Percentiles rank a stretch among this genome's conserved stretches.
These are phyloP conservation scores for Ctenomys sociabilis DNA, from an alignment of 2,113 vertebrate genomes.

Conservation along the genomic window DNA sequence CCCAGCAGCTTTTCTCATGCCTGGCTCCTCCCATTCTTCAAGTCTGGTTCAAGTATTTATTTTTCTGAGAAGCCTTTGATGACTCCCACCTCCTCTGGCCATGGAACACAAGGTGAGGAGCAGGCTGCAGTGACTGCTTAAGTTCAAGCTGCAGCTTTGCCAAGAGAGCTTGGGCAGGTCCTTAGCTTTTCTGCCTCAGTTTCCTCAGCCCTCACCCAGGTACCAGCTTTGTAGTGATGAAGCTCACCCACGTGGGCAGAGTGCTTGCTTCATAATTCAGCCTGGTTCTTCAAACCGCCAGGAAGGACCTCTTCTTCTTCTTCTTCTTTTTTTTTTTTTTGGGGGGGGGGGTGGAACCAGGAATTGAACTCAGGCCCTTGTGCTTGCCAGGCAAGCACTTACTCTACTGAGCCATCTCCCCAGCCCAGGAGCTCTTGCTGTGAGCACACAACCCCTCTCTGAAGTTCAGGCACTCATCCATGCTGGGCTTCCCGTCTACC, in stretches of 20 bases:
- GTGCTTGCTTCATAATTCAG: not conserved
- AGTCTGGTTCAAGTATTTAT: not conserved
- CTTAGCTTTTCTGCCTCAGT: not conserved
- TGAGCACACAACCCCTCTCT: not conserved
- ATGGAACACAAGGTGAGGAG: not conserved
- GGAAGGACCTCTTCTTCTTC: not conserved
- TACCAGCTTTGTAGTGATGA: not conserved
- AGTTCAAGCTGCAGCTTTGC: not conserved
- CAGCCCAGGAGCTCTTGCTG: too few species aligned
- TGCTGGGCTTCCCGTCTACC: not conserved
- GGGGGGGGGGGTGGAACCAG: too few species aligned
- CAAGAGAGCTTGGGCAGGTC: not conserved
- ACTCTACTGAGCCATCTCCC: too few species aligned
- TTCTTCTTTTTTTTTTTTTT: too few species aligned
- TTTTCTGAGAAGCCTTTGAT: not conserved
- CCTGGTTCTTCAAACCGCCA: rapidly evolving
- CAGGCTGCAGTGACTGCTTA: not conserved
- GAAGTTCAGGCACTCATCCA: not conserved
- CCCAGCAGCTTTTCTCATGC: not conserved
- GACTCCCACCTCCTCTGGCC: not conserved
- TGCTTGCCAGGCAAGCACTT: too few species aligned
- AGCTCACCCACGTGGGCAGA: not conserved
- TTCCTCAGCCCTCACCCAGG: not conserved
- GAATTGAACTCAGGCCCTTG: too few species aligned
- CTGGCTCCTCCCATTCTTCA: not conserved